Evolutionary conservation across 1,140 invertebrate genomes (phyloP), one percentile per base, ranked within the genome.

Genomic region (Micrasema longulum): DNA sequence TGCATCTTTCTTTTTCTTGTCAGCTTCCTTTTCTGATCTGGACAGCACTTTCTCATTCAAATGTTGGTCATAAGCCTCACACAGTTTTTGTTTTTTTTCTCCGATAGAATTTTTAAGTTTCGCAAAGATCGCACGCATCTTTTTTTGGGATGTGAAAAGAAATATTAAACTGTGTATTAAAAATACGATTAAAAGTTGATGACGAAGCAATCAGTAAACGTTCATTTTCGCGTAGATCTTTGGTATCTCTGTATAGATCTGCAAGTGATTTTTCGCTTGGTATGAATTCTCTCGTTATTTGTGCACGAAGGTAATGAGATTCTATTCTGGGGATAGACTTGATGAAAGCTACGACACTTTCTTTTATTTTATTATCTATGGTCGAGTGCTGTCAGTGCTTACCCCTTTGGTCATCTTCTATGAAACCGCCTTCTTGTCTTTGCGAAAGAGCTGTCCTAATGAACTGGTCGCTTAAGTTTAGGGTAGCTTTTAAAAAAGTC

Each of bases 111-210:
- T 48, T 14, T 48, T 48, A 48, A 2, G 2, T 14, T 18, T 48
- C 45, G 45, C 45, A 48, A 2, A 48, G 16, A 48, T 48, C 45
- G 1, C 45, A 48, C 6, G 1, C 0, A 48, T 48, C 45, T 48
- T 48, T 48, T 48, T 48, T 48, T 16, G 45, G 45, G 0, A 36
- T 38, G 36, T 38, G 36, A 38, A 38, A 38, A 38, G 36, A 38
- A 38, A 38, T 38, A 38, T 38, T 38, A 38, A 38, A 74, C 14
- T 80, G 88, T n/a, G 36, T 38, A 38, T 38, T 38, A 38, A 38
- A 38, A 38, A 38, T 38, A 38, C 36, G 36, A 38, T 38, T 38
- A 38, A 38, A 38, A 38, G 36, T 38, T 7, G 36, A 38, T 38
- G 36, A 38, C 36, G 36, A 38, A 38, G 36, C 36, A 38, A 38